Conservation (phyloP, 2,797 vertebrate genomes). For the Alauda arvensis region DNA sequence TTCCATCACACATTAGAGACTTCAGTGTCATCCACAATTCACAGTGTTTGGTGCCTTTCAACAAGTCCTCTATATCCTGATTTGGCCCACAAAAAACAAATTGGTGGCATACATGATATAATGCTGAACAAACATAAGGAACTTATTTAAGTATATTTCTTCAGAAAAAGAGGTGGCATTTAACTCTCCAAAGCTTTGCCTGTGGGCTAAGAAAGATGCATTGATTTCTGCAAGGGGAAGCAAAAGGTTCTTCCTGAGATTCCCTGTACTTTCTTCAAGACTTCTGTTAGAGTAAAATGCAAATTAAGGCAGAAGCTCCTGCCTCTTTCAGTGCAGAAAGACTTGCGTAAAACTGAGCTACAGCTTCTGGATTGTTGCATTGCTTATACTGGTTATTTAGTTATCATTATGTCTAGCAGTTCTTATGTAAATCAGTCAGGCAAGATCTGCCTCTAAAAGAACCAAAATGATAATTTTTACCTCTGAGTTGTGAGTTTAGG, state of each 20-base stretch:
- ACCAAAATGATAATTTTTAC: neutral
- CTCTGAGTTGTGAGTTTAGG: neutral
- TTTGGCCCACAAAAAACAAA: neutral
- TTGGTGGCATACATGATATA: neutral
- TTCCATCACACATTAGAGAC: neutral
- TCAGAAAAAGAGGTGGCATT: neutral
- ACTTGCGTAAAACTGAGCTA: neutral
- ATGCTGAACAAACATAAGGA: conserved; percentile 1
- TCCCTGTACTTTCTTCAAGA: neutral
- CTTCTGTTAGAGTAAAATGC: neutral
- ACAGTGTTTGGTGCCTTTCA: conserved; percentile 7
- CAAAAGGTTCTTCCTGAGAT: neutral
- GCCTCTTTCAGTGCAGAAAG: neutral
- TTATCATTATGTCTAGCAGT: neutral
- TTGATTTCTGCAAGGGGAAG: neutral
- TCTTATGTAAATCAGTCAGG: neutral
- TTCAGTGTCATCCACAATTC: neutral
- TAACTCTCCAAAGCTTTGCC: neutral
- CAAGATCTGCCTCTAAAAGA: neutral
- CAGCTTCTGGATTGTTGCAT: neutral
- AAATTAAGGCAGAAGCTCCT: neutral
- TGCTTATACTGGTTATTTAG: neutral
- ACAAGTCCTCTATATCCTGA: neutral
- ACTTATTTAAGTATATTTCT: neutral
- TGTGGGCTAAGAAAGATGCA: neutral